Evolutionary conservation across 2,797 vertebrate species (phyloP), one percentile per base, ranked within the genome.

Genomic region (Trichosurus vulpecula): DNA sequence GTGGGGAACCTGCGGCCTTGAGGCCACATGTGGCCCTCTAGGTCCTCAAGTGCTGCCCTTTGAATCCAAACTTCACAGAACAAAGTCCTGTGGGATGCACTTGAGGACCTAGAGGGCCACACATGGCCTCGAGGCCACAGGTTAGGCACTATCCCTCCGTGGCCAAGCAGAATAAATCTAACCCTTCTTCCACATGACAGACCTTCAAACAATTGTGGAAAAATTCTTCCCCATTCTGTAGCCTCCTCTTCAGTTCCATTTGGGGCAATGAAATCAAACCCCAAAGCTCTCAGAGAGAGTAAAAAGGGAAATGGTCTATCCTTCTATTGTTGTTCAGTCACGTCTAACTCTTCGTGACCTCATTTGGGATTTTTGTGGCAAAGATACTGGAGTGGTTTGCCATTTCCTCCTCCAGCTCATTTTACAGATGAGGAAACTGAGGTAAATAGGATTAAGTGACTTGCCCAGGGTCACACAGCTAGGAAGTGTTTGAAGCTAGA

Each of bases 281-380:
- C 30, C 35, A 74, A 74, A 52, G 1, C 52, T 96, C 95, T 89
- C 54, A 95, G 54, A 94, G 94, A 94, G 96, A 94, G 31, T 93
- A 90, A 95, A 91, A 95, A 92, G 52, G 87, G 95, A 95, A 96
- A 97, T 74, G 5, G 35, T 41, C 16, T n/a, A 19, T n/a, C 14
- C 14, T 81, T 81, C 22, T 35, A 6, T 22, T 22, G 9, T 81
- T 25, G 19, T 81, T 81, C 41, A 47, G 19, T 41, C 19, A 22
- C 3, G 1, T 41, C n/a, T 2, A 9, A 81, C 2, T 81, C 61
- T 81, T 47, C 8, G 1, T 41, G 22, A 47, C 19, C 2, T 41
- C n/a, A 47, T 10, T 47, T 81, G n/a, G 66, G 29, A 3, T 25
- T 41, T 81, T 81, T n/a, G 8, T 41, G 66, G 66, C 22, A 47